A percentile compares a stretch with the other conserved stretches of the same genome.
phyloP scores from a whole-genome alignment of 2,888 invertebrate genomes.

The Calameuta idolon region DNA sequence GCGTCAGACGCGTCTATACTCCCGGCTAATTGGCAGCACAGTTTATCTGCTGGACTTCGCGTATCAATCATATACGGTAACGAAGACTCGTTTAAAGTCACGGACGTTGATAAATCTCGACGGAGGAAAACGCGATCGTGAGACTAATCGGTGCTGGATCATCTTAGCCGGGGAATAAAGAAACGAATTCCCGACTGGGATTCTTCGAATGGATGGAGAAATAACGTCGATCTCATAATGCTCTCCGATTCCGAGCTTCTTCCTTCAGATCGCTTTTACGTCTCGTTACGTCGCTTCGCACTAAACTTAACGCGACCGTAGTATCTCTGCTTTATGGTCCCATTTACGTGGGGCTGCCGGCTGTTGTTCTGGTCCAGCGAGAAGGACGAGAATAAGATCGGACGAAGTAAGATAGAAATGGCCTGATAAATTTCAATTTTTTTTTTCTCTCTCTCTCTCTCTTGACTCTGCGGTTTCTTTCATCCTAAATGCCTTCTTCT shows the following conservation, averaged over 20 bases:
- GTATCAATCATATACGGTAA: background rate
- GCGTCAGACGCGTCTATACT: background rate
- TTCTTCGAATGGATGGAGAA: background rate
- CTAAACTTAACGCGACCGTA: conserved; percentile 37
- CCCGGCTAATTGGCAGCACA: background rate
- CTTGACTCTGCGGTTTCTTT: background rate
- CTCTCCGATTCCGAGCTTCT: background rate
- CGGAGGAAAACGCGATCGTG: background rate
- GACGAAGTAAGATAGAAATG: background rate
- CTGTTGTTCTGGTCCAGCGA: background rate
- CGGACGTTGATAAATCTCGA: background rate
- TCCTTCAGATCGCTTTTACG: background rate
- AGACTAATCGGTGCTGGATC: background rate
- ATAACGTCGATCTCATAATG: background rate
- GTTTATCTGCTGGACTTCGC: background rate
- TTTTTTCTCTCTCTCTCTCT: background rate
- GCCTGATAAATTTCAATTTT: background rate
- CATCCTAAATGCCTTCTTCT: background rate
- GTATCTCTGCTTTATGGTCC: conserved; percentile 32
- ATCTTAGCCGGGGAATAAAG: background rate
- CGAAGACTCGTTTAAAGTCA: background rate
- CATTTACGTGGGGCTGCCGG: conserved; percentile 29
- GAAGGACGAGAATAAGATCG: background rate
- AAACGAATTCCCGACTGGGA: background rate
- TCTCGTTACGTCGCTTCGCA: conserved; percentile 13